Conservation (phyloP, 2,113 vertebrate species). For the Numenius arquata region DNA sequence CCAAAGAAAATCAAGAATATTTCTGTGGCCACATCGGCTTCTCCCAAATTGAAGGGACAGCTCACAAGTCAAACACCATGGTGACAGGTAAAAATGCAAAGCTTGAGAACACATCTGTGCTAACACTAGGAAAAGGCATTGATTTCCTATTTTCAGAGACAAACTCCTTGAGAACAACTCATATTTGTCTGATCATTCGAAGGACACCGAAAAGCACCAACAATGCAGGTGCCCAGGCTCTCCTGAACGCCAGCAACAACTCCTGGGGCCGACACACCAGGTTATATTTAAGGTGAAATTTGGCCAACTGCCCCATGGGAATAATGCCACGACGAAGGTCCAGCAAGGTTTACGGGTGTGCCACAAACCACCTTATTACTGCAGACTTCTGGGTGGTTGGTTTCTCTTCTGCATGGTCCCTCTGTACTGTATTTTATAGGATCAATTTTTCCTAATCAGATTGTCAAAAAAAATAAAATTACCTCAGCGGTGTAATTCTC, state of each 20-base stretch:
- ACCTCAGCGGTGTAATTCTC: background rate
- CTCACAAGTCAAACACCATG: background rate
- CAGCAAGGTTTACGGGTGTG: rapidly evolving
- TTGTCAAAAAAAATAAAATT: background rate
- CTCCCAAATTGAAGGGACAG: background rate
- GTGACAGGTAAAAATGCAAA: background rate
- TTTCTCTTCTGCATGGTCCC: background rate
- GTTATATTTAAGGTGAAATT: background rate
- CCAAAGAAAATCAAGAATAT: background rate
- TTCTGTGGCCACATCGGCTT: background rate
- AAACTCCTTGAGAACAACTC: background rate
- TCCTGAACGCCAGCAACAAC: background rate
- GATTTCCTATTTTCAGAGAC: background rate
- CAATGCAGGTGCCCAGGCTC: background rate
- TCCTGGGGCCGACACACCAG: background rate
- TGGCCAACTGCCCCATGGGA: background rate
- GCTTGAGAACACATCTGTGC: background rate
- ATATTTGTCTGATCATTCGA: rapidly evolving
- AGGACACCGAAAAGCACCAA: background rate
- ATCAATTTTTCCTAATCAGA: background rate
- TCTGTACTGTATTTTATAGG: background rate
- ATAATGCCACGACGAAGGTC: rapidly evolving
- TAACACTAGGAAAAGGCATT: rapidly evolving
- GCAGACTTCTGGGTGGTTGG: no score
- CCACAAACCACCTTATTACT: background rate